Percentiles rank a stretch among this genome's conserved stretches.
Evolutionary conservation across 2,888 invertebrate species (phyloP).

Genomic region (Lepidocyrtoides sp.): DNA sequence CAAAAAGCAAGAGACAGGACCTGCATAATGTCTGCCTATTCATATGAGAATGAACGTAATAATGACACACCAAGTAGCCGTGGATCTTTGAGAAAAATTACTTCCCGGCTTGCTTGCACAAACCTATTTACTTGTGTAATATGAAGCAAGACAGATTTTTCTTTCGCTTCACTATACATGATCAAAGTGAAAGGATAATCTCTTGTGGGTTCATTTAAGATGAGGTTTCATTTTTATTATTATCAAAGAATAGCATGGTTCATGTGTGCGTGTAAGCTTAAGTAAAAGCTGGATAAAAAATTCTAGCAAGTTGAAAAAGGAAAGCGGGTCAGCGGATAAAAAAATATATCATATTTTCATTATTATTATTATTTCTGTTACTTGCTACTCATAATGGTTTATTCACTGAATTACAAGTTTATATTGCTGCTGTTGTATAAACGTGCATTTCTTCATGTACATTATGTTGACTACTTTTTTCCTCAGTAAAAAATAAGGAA

Average conservation of each 20-base stretch:
- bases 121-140: not conserved
- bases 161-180: slow-evolving; percentile 6
- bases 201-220: slow-evolving; percentile 58
- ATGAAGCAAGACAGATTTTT: not conserved
- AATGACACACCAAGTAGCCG: no score
- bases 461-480: no score
- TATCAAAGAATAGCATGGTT: not conserved
- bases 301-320: not conserved
- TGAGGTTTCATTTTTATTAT: slow-evolving; percentile 9
- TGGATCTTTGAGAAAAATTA: not conserved
- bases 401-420: no score
- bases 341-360: no score
- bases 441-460: no score
- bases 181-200: slow-evolving; percentile 47
- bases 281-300: slow-evolving; percentile 49
- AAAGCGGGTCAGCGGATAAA: slow-evolving; percentile 41
- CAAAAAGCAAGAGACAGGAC: not conserved
- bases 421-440: no score
- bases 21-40: not conserved
- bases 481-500: no score
- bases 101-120: not conserved
- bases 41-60: no score
- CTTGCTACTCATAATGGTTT: no score
- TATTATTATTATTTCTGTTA: no score
- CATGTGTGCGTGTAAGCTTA: not conserved